Conservation (phyloP, 2,888 invertebrate species). For the Julus scanicus region DNA sequence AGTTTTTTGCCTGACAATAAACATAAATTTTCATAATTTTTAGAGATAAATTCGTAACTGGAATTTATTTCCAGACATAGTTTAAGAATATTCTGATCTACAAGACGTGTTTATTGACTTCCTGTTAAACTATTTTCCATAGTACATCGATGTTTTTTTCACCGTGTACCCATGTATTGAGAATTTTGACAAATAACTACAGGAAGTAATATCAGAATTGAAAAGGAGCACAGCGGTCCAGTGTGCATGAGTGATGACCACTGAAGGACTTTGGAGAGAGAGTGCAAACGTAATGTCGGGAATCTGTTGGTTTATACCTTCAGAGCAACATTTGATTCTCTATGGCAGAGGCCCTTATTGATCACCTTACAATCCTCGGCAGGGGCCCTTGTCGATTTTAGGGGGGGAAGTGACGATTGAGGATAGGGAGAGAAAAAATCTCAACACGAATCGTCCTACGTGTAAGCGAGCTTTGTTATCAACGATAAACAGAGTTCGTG, state of each 20-base stretch:
- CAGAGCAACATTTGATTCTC: background rate
- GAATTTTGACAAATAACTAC: conserved; percentile 17
- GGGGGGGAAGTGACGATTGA: background rate
- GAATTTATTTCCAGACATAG: too few relatives aligned
- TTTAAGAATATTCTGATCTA: too few relatives aligned
- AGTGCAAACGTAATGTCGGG: background rate
- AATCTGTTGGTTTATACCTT: background rate
- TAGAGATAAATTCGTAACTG: too few relatives aligned
- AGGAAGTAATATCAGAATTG: conserved; percentile 35
- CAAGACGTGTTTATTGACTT: too few relatives aligned
- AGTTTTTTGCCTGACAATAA: too few relatives aligned
- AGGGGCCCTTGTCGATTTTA: background rate
- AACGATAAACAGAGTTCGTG: conserved; percentile 1
- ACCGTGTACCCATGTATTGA: background rate
- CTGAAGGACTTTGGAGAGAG: conserved; percentile 4
- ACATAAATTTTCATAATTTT: too few relatives aligned
- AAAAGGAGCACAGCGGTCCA: background rate
- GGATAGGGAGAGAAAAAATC: background rate
- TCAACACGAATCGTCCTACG: background rate
- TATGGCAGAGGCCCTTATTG: background rate
- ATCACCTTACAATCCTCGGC: background rate
- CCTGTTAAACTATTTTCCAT: too few relatives aligned
- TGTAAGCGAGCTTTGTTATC: conserved; percentile 15
- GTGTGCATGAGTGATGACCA: conserved; percentile 31
- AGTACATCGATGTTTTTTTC: background rate